Evolutionary conservation across 1,140 invertebrate genomes (phyloP), one percentile per base, ranked within the genome.

Genomic region (Holcopasites calliopsidis): DNA sequence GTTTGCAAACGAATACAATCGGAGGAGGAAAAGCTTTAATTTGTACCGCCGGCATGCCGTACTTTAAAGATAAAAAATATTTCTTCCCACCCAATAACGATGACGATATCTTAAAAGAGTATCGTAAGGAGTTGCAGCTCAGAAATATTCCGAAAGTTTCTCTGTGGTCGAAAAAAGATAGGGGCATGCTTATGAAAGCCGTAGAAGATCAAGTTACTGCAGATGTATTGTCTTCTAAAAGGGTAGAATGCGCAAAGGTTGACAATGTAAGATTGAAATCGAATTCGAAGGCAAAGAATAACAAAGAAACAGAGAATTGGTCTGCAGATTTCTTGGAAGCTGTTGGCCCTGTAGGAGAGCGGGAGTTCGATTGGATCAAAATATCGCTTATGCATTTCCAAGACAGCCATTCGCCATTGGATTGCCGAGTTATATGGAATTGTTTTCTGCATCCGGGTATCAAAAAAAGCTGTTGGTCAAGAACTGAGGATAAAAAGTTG

Each of bases 351-450:
- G 6, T 88, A 3, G 85, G 85, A 11, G 16, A 57, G 0, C 87
- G 68, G 58, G 87, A 91, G 76, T 91, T 90, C 70, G 91, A 92
- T 66, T 93, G 92, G 92, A 68, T 91, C 69, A 92, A 90, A 81
- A 92, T 94, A 60, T 90, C 92, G 4, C 86, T 77, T 0, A 57
- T 79, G 5, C 86, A 92, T 70, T 86, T 93, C 60, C 85, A 91
- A 50, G 88, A 88, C 69, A 89, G 90, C 13, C 93, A 93, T 78
- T 91, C 90, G 0, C 83, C 92, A 0, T 86, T 89, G 1, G 94
- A 93, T 83, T 94, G 93, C 82, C 83, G 91, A 52, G 92, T 92
- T 0, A 93, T 95, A 85, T 96, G 95, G 95, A 92, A 93, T 66
- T 90, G 94, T 21, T 95, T 93, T 83, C 82, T 95, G 62, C 93